Evolutionary conservation across 2,888 invertebrate genomes (phyloP).

Genomic region (Mythimna vitellina): DNA sequence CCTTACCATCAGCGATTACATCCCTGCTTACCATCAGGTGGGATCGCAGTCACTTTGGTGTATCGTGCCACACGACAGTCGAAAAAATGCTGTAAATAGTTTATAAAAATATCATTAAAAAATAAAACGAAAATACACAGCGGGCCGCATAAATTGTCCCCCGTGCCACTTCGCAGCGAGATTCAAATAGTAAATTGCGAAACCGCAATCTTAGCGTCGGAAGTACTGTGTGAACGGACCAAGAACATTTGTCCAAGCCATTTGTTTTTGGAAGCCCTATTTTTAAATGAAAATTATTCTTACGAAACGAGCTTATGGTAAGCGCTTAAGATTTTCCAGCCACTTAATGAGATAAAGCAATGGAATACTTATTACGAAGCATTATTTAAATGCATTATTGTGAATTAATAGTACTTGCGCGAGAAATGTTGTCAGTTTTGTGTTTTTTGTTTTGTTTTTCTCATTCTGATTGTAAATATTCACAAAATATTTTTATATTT

Average conservation of each 20-base stretch:
- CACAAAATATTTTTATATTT: background rate
- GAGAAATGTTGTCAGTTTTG: slow-evolving; percentile 14
- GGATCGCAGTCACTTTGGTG: no score
- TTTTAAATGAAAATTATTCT: slow-evolving; percentile 60
- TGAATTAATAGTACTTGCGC: slow-evolving; percentile 23
- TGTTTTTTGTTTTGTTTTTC: slow-evolving; percentile 7
- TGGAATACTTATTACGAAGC: slow-evolving; percentile 37
- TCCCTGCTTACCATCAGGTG: no score
- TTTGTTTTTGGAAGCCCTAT: slow-evolving; percentile 58
- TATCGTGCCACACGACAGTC: background rate
- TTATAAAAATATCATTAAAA: slow-evolving; percentile 7
- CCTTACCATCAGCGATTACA: no score
- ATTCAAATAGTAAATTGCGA: slow-evolving; percentile 64
- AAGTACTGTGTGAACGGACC: slow-evolving; percentile 47
- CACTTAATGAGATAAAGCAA: slow-evolving; percentile 55
- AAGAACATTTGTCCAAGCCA: slow-evolving; percentile 55
- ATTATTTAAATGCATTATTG: slow-evolving; percentile 42
- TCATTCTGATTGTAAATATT: slow-evolving; percentile 1
- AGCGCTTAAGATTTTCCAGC: slow-evolving; percentile 45
- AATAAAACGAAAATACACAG: slow-evolving; percentile 29
- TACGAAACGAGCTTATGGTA: slow-evolving; percentile 49
- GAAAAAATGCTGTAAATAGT: background rate
- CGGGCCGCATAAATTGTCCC: slow-evolving; percentile 31
- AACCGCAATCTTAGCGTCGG: slow-evolving; percentile 57
- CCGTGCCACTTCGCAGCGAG: slow-evolving; percentile 27